Evolutionary conservation across 53 echinoderm and acorn worm genomes (phyloP).

Genomic region (Temnopleurus reevesii): DNA sequence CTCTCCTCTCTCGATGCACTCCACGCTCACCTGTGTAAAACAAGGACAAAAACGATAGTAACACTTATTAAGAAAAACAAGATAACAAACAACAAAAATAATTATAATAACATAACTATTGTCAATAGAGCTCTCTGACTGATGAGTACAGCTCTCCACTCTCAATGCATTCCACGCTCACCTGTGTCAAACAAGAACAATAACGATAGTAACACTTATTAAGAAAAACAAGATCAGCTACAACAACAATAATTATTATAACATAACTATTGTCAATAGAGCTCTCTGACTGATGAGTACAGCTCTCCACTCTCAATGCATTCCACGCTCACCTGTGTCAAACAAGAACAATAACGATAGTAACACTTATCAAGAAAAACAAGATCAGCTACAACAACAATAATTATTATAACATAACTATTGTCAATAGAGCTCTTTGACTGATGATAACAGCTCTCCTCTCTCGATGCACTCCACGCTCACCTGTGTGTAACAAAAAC

Average conservation of each 20-base stretch:
- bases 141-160: constrained; percentile 87
- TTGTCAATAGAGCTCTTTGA: constrained; percentile 85
- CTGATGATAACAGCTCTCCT: constrained; percentile 83
- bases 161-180: constrained; percentile 94
- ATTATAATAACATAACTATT: too few species aligned
- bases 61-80: too few species aligned
- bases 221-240: too few species aligned
- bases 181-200: constrained; percentile 53
- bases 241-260: too few species aligned
- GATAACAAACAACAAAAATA: too few species aligned
- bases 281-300: constrained; percentile 75
- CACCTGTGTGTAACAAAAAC: constrained; percentile 57
- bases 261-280: too few species aligned
- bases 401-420: too few species aligned
- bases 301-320: constrained; percentile 96
- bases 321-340: constrained; percentile 85
- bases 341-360: neutral
- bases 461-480: constrained; percentile 96
- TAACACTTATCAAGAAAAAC: too few species aligned
- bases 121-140: constrained; percentile 84
- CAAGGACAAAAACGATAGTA: too few species aligned
- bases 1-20: constrained; percentile 95
- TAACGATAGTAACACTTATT: too few species aligned
- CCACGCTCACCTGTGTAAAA: constrained; percentile 79
- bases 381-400: too few species aligned